Percentiles rank a stretch among this genome's conserved stretches.
Conservation (phyloP, 2,888 invertebrate species). For the Cynaeus angustus region DNA sequence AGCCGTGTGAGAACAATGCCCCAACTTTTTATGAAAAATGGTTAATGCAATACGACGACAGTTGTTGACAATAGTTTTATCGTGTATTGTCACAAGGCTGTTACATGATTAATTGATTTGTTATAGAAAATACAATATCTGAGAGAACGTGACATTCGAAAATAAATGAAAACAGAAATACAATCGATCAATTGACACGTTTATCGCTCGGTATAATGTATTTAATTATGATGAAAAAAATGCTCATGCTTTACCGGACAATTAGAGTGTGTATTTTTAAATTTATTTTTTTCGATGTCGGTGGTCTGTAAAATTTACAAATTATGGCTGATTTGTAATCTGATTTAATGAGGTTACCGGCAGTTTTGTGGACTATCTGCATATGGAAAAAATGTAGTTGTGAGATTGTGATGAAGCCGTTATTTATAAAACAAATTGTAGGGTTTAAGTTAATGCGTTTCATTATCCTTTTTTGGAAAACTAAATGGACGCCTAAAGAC, state of each 20-base stretch:
- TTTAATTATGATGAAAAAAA: neutral
- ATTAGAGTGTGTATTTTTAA: neutral
- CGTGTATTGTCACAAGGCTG: conserved; percentile 54
- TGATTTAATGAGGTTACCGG: neutral
- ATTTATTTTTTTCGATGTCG: neutral
- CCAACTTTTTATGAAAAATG: conserved; percentile 54
- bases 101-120: conserved; percentile 53
- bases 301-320: neutral
- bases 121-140: conserved; percentile 46
- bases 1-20: conserved; percentile 51
- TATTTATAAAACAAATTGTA: neutral
- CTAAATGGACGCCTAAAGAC: neutral
- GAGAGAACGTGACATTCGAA: conserved; percentile 39
- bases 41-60: conserved; percentile 53
- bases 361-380: neutral
- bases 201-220: neutral
- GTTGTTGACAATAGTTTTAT: conserved; percentile 55
- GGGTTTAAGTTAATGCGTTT: neutral
- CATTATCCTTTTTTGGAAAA: conserved; percentile 1
- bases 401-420: neutral
- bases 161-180: conserved; percentile 38
- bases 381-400: neutral
- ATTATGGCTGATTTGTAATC: neutral
- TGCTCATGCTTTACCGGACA: neutral
- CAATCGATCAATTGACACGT: conserved; percentile 27